Evolutionary conservation across 2,888 invertebrate species (phyloP), one percentile per base, ranked within the genome.

Genomic region (Aspidiotus destructor): DNA sequence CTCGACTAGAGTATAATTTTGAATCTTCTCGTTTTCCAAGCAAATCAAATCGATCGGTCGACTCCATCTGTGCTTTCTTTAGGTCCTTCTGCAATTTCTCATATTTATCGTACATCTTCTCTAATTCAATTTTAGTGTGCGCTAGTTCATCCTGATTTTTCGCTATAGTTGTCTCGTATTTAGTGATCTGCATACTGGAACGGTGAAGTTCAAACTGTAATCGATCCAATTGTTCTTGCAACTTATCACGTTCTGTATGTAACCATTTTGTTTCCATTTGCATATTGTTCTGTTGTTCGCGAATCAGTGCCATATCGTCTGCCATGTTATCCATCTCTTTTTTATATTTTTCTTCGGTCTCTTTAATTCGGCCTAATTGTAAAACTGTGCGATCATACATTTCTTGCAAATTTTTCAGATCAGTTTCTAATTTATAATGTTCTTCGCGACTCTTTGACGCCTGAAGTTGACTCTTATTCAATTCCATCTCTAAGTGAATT

Each of bases 141-240:
- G 90, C 87, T 74, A 90, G 84, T 79, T 94, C 94, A 76, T 94
- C 93, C 77, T 92, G 92, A 64, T 88, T 87, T 75, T 92, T 91
- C 76, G 93, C 93, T 71, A 91, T 87, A 8, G 87, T 86, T 11
- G 87, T 87, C 76, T 89, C 90, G 11, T 89, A 86, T 79, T 94
- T 93, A 72, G 85, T 86, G 74, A 87, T 85, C 76, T 92, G 92
- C 70, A 89, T 86, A 79, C 92, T 91, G 0, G 91, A 86, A 71
- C 93, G 81, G 74, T 94, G 93, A 71, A 90, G 80, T 78, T 92
- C 92, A 74, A 92, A 93, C 74, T 89, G 87, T 71, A 92, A 80
- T 65, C 92, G 81, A 77, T 93, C 92, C 74, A 86, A 84, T 75
- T 94, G 93, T 17, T 88, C 87, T 71, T 88, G 84, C 55, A 90